Percentiles rank a stretch among this genome's conserved stretches.
phyloP scores from a whole-genome alignment of 2,113 vertebrate species.

The Aspidoscelis tigris region DNA sequence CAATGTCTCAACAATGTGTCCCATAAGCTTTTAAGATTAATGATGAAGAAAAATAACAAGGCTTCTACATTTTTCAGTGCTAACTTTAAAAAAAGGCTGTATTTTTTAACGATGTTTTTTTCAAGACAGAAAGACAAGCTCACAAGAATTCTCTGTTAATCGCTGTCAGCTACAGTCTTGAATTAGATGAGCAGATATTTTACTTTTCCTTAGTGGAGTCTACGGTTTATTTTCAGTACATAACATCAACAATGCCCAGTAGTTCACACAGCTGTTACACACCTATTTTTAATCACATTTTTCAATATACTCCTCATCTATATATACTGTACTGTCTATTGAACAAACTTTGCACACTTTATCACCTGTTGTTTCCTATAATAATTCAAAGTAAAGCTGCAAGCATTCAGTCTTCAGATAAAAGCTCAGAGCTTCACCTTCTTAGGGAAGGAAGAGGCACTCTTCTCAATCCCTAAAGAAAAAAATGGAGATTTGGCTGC shows the following conservation, averaged over 20 bases:
- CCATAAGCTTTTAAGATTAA: not conserved
- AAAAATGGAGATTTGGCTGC: not conserved
- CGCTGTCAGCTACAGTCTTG: constrained; percentile 18
- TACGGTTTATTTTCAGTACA: constrained; percentile 36
- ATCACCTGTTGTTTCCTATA: constrained; percentile 42
- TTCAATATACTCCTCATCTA: constrained; percentile 25
- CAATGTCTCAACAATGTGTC: not conserved
- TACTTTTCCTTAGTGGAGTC: constrained; percentile 18
- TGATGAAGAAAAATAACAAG: not conserved
- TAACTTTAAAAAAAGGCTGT: not conserved
- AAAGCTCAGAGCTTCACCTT: not conserved
- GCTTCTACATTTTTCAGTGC: constrained; percentile 10
- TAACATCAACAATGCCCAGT: constrained; percentile 30
- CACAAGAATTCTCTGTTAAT: constrained; percentile 25
- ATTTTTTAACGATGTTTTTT: constrained; percentile 13
- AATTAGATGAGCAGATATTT: constrained; percentile 36
- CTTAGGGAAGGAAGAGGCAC: not conserved
- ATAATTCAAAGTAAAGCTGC: constrained; percentile 3
- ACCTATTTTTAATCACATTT: constrained; percentile 16
- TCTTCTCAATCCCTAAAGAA: not conserved
- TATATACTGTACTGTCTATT: constrained; percentile 29
- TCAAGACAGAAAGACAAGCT: constrained; percentile 22
- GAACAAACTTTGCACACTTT: constrained; percentile 23
- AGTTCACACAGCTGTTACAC: constrained; percentile 32
- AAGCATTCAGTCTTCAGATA: not conserved